Evolutionary conservation across 2,113 vertebrate genomes (phyloP).

Genomic region (Pycnonotus jocosus): DNA sequence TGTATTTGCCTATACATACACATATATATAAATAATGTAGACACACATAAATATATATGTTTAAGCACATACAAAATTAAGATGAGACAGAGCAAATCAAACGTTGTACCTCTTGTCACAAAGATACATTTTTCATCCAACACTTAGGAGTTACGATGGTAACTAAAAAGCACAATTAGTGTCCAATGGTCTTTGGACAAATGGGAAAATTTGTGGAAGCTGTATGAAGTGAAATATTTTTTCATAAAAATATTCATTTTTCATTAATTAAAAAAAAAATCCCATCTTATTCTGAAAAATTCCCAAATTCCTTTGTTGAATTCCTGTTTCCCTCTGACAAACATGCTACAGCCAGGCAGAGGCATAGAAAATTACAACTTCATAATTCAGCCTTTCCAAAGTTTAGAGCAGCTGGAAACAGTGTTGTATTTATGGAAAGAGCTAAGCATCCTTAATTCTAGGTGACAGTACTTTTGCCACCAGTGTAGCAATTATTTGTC

Average conservation of each 20-base stretch:
- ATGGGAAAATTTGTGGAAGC: not conserved
- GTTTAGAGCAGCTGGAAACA: not conserved
- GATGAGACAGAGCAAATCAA: not conserved
- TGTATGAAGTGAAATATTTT: not conserved
- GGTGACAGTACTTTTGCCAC: not conserved
- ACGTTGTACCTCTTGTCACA: not conserved
- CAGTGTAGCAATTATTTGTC: not conserved
- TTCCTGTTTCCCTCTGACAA: not conserved
- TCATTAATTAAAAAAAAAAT: not conserved
- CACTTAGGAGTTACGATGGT: not conserved
- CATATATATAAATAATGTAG: not conserved
- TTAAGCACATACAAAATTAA: not conserved
- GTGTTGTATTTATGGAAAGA: not conserved
- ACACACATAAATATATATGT: not conserved
- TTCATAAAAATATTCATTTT: not conserved
- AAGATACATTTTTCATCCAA: not conserved
- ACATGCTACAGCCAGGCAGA: not conserved
- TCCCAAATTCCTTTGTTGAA: not conserved
- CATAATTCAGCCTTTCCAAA: not conserved
- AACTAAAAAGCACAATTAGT: not conserved
- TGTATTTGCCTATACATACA: not conserved
- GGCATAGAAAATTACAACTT: not conserved
- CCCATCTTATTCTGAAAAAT: not conserved
- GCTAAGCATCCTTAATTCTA: not conserved
- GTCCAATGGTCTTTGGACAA: not conserved